Conservation (phyloP, 2,113 vertebrate species). For the Phyllostomus discolor region DNA sequence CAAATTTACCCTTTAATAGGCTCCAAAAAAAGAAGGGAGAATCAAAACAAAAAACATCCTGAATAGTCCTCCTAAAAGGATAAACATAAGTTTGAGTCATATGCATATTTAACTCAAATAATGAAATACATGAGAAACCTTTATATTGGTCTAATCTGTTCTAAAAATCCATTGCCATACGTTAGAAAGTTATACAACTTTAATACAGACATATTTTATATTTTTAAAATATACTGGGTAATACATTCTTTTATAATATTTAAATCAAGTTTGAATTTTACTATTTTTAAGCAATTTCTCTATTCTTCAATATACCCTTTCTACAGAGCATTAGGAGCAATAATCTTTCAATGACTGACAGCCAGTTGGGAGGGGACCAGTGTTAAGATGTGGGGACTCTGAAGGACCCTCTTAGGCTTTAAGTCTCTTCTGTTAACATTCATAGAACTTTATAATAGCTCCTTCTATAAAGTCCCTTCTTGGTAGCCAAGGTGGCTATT, state of each 20-base stretch:
- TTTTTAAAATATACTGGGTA: neutral
- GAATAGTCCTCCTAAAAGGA: neutral
- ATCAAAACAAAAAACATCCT: neutral
- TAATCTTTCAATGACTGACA: neutral
- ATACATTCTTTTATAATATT: neutral
- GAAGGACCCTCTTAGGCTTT: slow-evolving; percentile 38
- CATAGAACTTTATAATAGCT: neutral
- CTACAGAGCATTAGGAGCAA: neutral
- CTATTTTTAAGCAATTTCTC: neutral
- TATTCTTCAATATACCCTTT: neutral
- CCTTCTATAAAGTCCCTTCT: slow-evolving; percentile 38
- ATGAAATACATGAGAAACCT: neutral
- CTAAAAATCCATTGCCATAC: neutral
- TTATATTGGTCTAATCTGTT: neutral
- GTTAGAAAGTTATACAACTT: neutral
- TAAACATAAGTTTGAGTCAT: neutral
- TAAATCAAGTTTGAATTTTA: neutral
- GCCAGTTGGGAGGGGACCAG: neutral
- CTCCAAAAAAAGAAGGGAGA: neutral
- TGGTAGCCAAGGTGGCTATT: slow-evolving; percentile 21
- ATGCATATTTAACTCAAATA: neutral
- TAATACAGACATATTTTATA: neutral
- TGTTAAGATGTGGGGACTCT: neutral
- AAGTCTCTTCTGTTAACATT: slow-evolving; percentile 19
- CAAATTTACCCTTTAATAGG: neutral